A percentile compares a stretch with the other conserved stretches of the same genome.
Conservation (phyloP, 1,140 invertebrate genomes). For the Drosophila ananassae region DNA sequence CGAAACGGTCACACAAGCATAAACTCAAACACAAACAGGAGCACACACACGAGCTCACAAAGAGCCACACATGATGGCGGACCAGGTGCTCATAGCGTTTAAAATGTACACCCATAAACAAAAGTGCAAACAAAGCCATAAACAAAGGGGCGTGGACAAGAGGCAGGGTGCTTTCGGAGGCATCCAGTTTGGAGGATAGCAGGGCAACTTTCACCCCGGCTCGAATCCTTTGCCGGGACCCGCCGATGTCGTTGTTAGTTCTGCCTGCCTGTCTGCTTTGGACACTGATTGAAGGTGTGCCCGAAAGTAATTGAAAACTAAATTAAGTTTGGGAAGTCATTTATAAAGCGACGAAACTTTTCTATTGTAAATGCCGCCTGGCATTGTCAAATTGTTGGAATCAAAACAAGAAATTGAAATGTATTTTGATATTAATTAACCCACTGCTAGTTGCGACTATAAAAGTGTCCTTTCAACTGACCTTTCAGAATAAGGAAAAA, state of each 20-base stretch:
- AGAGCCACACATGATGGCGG: constrained; percentile 22
- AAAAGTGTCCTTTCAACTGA: no score
- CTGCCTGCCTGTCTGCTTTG: constrained; percentile 16
- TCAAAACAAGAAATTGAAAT: not conserved
- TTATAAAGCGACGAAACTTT: not conserved
- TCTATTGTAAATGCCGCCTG: not conserved
- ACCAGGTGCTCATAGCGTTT: constrained; percentile 69
- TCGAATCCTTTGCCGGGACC: constrained; percentile 22
- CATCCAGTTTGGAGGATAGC: not conserved
- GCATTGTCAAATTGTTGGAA: not conserved
- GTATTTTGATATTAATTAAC: not conserved
- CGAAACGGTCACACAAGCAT: constrained; percentile 53
- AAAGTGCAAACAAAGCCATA: constrained; percentile 82
- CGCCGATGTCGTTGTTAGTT: constrained; percentile 42
- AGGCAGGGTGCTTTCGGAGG: not conserved
- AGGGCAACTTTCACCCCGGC: constrained; percentile 19
- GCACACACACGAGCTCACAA: constrained; percentile 7
- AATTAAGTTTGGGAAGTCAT: not conserved
- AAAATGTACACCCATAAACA: constrained; percentile 82
- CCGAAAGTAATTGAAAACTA: constrained; percentile 1
- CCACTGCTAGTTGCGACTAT: no score
- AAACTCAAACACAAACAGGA: constrained; percentile 9
- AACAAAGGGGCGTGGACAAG: constrained; percentile 59
- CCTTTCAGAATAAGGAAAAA: no score
- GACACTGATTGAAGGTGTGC: constrained; percentile 13